Base-by-base conservation (phyloP, 2,888 invertebrate genomes). In the Drosophila siamana region DNA sequence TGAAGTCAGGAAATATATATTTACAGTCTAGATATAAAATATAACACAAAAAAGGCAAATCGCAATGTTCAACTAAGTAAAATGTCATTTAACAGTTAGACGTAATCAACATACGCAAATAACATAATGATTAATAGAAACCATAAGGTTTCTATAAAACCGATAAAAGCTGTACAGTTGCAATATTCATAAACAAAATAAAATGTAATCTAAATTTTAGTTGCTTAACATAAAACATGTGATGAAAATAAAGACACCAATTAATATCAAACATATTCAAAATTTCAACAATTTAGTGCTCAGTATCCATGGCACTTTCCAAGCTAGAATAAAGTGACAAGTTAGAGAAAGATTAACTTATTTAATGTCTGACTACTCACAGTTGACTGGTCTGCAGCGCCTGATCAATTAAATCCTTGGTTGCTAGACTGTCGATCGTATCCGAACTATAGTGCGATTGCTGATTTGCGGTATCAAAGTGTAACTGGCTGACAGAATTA, bases 251-350 rank as follows among this genome's bases (percentile, higher is more conserved):
- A 48, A n/a, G 13, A 40, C 9, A 4, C 3, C 19, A 19, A 19
- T 9, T 33, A 33, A n/a, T 30, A 30, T 30, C 28, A 28, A 30
- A 11, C 4, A 11, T 30, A 11, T 30, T 30, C n/a, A 2, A 11
- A 6, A n/a, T n/a, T n/a, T 48, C 26, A 24, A 7, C 9, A 6
- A 15, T 26, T 43, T 4, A 11, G n/a, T 50, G 9, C 2, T 59
- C 59, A 19, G 60, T 44, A 0, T 79, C 75, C 79, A 79, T 85
- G 1, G 41, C 65, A 26, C 13, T 33, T 13, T 72, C 43, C 33
- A 80, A 8, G 4, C 80, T 87, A 36, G 24, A 69, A 80, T 13
- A n/a, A 71, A n/a, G 38, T 7, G 6, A 0, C 0, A 50, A 24
- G 13, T 48, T 30, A 50, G 16, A 2, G 24, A 7, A 54, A 2